Base-by-base conservation (phyloP, 2,888 invertebrate species). In the Acanthosepion esculentum region DNA sequence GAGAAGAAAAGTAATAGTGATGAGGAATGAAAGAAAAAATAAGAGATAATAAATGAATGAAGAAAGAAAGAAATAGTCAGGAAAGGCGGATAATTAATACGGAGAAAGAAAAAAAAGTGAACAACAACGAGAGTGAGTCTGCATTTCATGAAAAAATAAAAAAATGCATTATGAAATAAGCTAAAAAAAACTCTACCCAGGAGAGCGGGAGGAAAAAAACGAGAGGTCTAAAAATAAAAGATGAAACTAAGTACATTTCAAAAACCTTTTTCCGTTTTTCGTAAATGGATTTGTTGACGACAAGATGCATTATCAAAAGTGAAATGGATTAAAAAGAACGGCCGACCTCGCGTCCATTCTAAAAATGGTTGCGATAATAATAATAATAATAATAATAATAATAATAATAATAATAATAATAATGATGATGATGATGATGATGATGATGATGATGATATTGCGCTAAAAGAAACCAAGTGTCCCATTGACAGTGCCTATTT, bases 241-340 rank as follows among this genome's bases (percentile, higher is more conserved):
- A 78, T 78, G 33, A 78, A 78, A n/a, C 78, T 78, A 78, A 78
- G 78, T 78, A 78, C n/a, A 78, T 78, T 78, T 78, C 78, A 78
- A 78, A 78, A 78, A 78, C 78, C 78, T 78, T 78, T 78, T 78
- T 78, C 78, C 78, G 78, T 78, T 78, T 78, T 78, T 78, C 78
- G 78, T 78, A 78, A 78, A 78, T 78, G 78, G 78, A 78, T 78
- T n/a, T 78, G 78, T 78, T 78, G 78, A 78, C n/a, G 78, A 78
- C 78, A 78, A 78, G 78, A 78, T 33, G 78, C 78, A 78, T 78
- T 78, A 78, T 78, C 78, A 78, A 78, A 78, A 78, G 78, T 78
- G 78, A 78, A 78, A 78, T 78, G 78, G 78, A 78, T 78, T 78
- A 78, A 78, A 78, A 78, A 78, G 78, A 78, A 78, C 33, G 78